phyloP scores from a whole-genome alignment of 1,140 invertebrate genomes.

The Rhizoglyphus robini region DNA sequence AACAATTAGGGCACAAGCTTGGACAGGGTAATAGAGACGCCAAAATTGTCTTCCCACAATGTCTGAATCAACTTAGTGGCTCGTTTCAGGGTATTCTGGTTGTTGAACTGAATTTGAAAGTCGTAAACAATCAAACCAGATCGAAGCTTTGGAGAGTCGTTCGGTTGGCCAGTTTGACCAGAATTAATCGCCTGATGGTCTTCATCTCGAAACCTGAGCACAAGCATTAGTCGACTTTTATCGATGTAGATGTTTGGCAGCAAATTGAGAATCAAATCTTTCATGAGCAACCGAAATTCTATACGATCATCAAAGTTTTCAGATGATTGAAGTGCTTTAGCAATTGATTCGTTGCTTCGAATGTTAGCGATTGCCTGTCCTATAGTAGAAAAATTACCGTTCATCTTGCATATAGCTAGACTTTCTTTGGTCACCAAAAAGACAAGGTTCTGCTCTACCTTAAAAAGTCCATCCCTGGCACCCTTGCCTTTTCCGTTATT shows the following conservation, averaged over 20 bases:
- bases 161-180: neutral
- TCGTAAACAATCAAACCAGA: neutral
- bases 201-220: constrained; percentile 8
- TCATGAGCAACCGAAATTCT: neutral
- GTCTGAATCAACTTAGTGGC: neutral
- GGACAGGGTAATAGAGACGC: neutral
- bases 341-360: neutral
- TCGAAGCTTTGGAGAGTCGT: neutral
- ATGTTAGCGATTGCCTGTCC: neutral
- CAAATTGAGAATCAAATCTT: constrained; percentile 12
- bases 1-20: neutral
- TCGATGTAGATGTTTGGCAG: constrained; percentile 5
- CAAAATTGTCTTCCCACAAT: constrained; percentile 15
- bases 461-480: neutral
- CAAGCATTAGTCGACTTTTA: neutral
- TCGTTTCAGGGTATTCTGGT: neutral
- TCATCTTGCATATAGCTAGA: neutral
- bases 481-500: neutral
- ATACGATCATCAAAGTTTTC: neutral
- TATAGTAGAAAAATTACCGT: neutral
- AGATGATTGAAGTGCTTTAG: neutral
- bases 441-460: neutral
- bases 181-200: neutral
- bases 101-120: neutral
- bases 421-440: neutral